Percentiles rank a stretch among this genome's conserved stretches.
Conservation (phyloP, 1,140 invertebrate species). For the Neoseiulus cucumeris region DNA sequence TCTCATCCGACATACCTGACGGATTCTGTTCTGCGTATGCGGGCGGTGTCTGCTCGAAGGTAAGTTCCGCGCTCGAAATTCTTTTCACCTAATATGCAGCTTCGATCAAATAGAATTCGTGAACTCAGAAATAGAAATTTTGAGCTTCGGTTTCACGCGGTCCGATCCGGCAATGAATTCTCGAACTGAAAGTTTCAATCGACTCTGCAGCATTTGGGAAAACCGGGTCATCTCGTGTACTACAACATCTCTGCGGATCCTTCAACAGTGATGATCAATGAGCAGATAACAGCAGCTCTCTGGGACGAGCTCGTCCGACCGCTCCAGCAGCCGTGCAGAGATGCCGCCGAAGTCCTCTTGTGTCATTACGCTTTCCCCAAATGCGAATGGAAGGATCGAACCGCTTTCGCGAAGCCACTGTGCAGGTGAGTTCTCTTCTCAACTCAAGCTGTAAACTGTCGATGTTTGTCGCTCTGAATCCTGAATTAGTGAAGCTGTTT, state of each 20-base stretch:
- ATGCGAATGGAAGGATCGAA: conserved; percentile 41
- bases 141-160: no score
- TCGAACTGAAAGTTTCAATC: no score
- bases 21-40: conserved; percentile 68
- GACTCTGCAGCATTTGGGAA: conserved; percentile 16
- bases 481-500: no score
- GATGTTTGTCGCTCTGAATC: no score
- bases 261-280: conserved; percentile 39
- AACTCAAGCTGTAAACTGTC: no score
- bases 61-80: conserved; percentile 28
- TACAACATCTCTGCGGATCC: conserved; percentile 44
- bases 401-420: conserved; percentile 18
- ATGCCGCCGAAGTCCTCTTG: conserved; percentile 61
- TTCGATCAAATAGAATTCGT: no score
- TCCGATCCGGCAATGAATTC: no score
- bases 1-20: background rate
- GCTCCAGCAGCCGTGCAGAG: conserved; percentile 55
- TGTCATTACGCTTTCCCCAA: conserved; percentile 79
- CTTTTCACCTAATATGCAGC: no score
- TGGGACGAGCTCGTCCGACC: conserved; percentile 64
- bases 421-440: conserved; percentile 22
- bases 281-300: conserved; percentile 53
- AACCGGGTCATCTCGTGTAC: conserved; percentile 49
- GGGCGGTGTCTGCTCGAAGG: conserved; percentile 59
- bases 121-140: no score